Conservation (phyloP, 2,113 vertebrate species). For the Zingel zingel region DNA sequence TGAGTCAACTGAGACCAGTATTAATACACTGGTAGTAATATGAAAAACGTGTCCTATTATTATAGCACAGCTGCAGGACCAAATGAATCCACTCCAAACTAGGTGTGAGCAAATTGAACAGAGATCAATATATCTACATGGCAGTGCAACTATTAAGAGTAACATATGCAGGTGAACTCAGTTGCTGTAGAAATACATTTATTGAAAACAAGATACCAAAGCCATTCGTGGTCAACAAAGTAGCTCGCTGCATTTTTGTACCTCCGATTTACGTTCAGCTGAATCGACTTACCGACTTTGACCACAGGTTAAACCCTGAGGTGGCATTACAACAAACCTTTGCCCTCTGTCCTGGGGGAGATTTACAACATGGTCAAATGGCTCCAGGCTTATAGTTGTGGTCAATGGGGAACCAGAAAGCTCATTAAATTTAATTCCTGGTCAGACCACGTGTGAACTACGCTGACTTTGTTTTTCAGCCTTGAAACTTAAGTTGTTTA, state of each 20-base stretch:
- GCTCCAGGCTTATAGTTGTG: constrained; percentile 51
- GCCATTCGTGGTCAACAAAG: background rate
- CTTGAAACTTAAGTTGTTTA: constrained; percentile 41
- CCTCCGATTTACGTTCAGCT: constrained; percentile 65
- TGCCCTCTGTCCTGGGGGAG: constrained; percentile 53
- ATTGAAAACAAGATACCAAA: background rate
- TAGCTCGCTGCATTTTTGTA: background rate
- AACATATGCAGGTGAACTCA: background rate
- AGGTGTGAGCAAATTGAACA: background rate
- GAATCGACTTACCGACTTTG: constrained; percentile 68
- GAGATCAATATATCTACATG: background rate
- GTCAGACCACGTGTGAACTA: constrained; percentile 41
- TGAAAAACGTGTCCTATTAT: too few species aligned
- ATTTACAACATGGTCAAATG: constrained; percentile 65
- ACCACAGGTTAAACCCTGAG: constrained; percentile 64
- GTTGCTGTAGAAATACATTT: background rate
- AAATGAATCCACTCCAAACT: background rate
- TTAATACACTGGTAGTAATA: background rate
- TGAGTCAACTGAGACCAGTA: background rate
- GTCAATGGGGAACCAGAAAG: constrained; percentile 13
- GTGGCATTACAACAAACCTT: constrained; percentile 66
- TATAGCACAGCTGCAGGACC: background rate
- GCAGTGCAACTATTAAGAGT: background rate
- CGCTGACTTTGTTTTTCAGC: constrained; percentile 47
- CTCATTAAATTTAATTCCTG: constrained; percentile 55